phyloP scores from a whole-genome alignment of 2,888 invertebrate genomes.

The Polydesmus complanatus region DNA sequence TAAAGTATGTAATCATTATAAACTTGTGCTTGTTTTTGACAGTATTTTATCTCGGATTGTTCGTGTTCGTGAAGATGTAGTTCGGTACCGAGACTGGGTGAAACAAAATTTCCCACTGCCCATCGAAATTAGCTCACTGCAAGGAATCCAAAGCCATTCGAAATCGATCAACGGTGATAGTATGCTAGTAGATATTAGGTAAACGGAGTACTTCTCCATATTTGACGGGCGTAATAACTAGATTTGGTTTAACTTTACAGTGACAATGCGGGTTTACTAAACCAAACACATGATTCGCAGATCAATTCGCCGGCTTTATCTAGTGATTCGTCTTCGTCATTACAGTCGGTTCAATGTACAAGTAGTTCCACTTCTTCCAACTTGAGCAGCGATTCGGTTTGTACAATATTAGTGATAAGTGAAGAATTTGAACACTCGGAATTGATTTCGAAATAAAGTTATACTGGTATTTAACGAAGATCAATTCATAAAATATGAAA shows the following conservation, averaged over 20 bases:
- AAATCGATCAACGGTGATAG: not conserved
- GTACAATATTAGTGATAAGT: not conserved
- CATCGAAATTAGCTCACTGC: not conserved
- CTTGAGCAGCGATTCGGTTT: conserved; percentile 13
- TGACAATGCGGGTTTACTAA: not conserved
- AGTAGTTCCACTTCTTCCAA: conserved; percentile 13
- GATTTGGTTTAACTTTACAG: not conserved
- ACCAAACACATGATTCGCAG: not conserved
- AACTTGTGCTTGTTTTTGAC: conserved; percentile 20
- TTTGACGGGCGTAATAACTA: no score
- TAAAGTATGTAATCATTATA: not conserved
- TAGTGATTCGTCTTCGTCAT: conserved; percentile 14
- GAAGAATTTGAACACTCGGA: no score
- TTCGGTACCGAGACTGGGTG: conserved; percentile 54
- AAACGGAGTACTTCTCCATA: no score
- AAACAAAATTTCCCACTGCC: conserved; percentile 38
- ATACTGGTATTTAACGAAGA: no score
- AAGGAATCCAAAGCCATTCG: not conserved
- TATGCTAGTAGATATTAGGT: no score
- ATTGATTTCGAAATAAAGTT: no score
- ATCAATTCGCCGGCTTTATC: conserved; percentile 9
- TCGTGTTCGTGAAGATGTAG: conserved; percentile 84
- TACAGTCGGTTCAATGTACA: not conserved
- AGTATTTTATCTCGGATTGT: conserved; percentile 80
- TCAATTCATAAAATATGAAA: no score